These are phyloP conservation scores for Silurus lanzhouensis DNA, from an alignment of 2,797 vertebrate species.

Conservation along the genomic window DNA sequence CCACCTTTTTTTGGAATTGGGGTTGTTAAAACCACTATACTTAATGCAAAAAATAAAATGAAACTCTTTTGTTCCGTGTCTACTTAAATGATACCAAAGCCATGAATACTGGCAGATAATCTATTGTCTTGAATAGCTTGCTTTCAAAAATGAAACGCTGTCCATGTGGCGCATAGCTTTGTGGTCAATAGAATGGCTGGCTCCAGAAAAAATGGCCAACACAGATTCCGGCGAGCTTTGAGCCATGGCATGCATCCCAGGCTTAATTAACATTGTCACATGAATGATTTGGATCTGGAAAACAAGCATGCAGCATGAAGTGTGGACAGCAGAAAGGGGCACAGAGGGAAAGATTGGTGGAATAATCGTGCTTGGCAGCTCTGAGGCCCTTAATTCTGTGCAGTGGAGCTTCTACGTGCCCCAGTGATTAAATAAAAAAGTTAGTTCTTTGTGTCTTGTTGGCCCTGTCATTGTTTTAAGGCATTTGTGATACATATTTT, in stretches of 20 bases:
- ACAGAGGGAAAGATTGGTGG: conserved; percentile 55
- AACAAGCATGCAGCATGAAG: conserved; percentile 23
- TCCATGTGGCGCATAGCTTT: conserved; percentile 31
- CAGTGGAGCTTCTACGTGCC: conserved; percentile 73
- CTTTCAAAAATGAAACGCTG: conserved; percentile 17
- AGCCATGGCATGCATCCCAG: conserved; percentile 44
- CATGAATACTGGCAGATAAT: conserved; percentile 29
- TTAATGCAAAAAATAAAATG: neutral
- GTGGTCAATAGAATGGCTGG: conserved; percentile 27
- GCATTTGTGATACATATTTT: neutral
- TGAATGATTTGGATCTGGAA: conserved; percentile 44
- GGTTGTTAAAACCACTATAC: neutral
- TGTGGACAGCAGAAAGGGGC: conserved; percentile 59
- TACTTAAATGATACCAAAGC: conserved; percentile 2
- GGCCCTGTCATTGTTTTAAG: conserved; percentile 57
- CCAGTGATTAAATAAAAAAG: conserved; percentile 64
- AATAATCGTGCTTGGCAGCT: conserved; percentile 71
- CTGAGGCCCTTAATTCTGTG: conserved; percentile 71
- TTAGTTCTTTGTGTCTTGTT: conserved; percentile 58
- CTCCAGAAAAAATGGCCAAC: conserved; percentile 32
- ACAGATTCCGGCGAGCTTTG: conserved; percentile 37
- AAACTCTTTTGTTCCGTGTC: conserved; percentile 18
- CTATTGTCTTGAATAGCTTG: conserved; percentile 19
- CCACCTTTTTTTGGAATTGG: too few relatives aligned
- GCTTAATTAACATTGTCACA: conserved; percentile 56